A percentile compares a stretch with the other conserved stretches of the same genome.
phyloP scores from a whole-genome alignment of 2,113 vertebrate genomes.

The Vimba vimba region DNA sequence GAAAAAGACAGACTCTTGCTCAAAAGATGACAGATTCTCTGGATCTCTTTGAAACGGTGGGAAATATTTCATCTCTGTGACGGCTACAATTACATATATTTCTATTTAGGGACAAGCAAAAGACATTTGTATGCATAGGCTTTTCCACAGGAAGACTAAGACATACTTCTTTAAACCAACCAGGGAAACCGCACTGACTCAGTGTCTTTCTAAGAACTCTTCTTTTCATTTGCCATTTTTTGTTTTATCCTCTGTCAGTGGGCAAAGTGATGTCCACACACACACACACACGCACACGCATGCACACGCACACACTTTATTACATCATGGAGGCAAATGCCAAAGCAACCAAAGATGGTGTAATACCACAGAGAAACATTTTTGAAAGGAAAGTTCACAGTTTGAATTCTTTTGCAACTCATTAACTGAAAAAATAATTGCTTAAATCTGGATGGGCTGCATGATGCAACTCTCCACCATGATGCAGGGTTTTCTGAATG shows the following conservation, averaged over 20 bases:
- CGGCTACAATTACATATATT: background rate
- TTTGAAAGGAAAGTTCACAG: background rate
- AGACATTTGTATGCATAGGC: constrained; percentile 6
- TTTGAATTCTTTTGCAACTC: background rate
- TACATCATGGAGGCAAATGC: constrained; percentile 1
- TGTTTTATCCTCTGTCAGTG: background rate
- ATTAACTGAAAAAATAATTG: background rate
- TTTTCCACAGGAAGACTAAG: constrained; percentile 14
- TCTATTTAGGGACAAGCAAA: constrained; percentile 1
- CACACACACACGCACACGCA: background rate
- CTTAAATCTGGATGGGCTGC: background rate
- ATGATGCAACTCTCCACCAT: background rate
- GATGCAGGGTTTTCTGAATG: background rate
- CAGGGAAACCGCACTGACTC: constrained; percentile 8
- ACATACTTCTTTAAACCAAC: background rate
- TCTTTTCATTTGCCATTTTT: constrained; percentile 22
- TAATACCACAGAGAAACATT: constrained; percentile 14
- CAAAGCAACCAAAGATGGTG: constrained; percentile 12
- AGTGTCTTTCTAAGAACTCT: constrained; percentile 19
- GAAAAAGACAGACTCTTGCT: background rate
- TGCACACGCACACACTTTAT: background rate
- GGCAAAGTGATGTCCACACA: background rate
- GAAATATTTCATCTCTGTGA: background rate
- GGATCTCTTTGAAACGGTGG: background rate
- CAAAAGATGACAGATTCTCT: constrained; percentile 1